A percentile compares a stretch with the other conserved stretches of the same genome.
Conservation (phyloP, 2,888 invertebrate genomes). For the Odontocerum albicorne region DNA sequence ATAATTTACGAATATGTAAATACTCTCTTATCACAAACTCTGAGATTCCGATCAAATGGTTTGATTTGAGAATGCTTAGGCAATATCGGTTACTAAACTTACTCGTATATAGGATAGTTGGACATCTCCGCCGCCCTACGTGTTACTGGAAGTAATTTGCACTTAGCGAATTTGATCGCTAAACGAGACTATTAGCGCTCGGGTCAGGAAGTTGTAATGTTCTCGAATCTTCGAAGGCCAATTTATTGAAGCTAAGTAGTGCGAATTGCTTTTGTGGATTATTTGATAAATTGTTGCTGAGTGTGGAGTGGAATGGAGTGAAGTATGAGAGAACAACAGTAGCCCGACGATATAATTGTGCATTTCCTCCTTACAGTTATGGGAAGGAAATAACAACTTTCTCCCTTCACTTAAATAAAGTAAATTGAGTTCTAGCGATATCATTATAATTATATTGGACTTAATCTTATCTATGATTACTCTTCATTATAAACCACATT, state of each 20-base stretch:
- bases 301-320: neutral
- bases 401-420: too few species aligned
- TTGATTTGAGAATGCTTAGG: too few species aligned
- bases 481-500: too few species aligned
- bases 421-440: too few species aligned
- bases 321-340: slow-evolving; percentile 2
- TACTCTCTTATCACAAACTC: too few species aligned
- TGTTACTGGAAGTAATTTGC: slow-evolving; percentile 16
- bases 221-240: slow-evolving; percentile 19
- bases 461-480: too few species aligned
- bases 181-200: slow-evolving; percentile 18
- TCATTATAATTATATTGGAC: too few species aligned
- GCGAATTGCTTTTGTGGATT: slow-evolving; percentile 15
- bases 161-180: slow-evolving; percentile 12
- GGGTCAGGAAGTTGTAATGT: slow-evolving; percentile 22
- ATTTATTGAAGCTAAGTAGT: slow-evolving; percentile 14
- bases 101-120: too few species aligned
- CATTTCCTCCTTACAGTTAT: slow-evolving; percentile 9
- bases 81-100: too few species aligned
- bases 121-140: slow-evolving; percentile 5
- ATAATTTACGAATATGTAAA: too few species aligned
- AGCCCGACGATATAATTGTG: slow-evolving; percentile 14
- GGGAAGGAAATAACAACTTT: too few species aligned
- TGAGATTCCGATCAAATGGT: too few species aligned
- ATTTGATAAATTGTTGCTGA: slow-evolving; percentile 15